Evolutionary conservation across 2,797 vertebrate genomes (phyloP).

Genomic region (Botia almorhae): DNA sequence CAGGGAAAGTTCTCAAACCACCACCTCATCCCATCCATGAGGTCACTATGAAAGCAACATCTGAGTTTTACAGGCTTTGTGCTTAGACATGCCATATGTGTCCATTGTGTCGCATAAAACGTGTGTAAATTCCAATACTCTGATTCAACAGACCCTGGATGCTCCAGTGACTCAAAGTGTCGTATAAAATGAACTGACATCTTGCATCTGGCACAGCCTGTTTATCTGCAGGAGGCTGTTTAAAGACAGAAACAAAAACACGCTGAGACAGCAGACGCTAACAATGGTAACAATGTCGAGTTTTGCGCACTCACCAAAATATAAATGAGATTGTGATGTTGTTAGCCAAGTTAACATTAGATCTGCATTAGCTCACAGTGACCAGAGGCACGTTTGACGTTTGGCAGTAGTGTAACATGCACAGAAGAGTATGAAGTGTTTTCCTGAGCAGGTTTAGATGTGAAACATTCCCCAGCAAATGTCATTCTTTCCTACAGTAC

Average conservation of each 20-base stretch:
- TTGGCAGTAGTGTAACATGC: not conserved
- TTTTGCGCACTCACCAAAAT: slow-evolving; percentile 66
- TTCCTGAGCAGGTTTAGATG: not conserved
- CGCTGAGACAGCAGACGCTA: slow-evolving; percentile 37
- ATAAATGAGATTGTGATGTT: slow-evolving; percentile 73
- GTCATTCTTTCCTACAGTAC: not conserved
- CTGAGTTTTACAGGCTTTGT: not conserved
- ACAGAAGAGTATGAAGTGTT: not conserved
- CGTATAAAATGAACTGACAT: slow-evolving; percentile 30
- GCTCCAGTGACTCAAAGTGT: not conserved
- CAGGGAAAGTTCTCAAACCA: not conserved
- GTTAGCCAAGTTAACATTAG: slow-evolving; percentile 73
- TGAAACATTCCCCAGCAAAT: not conserved
- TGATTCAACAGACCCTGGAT: not conserved
- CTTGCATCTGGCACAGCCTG: slow-evolving; percentile 30
- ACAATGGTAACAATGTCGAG: slow-evolving; percentile 24
- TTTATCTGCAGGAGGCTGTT: slow-evolving; percentile 21
- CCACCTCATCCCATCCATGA: not conserved
- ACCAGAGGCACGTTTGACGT: slow-evolving; percentile 58
- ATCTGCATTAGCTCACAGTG: slow-evolving; percentile 71
- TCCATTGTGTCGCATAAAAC: not conserved
- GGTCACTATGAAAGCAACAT: not conserved
- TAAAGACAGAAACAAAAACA: slow-evolving; percentile 15
- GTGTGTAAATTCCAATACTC: too few relatives aligned
- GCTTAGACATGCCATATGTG: not conserved